Percentiles rank a stretch among this genome's conserved stretches.
These are phyloP conservation scores for Athrips mouffetella DNA, from an alignment of 2,888 invertebrate species.

Conservation along the genomic window DNA sequence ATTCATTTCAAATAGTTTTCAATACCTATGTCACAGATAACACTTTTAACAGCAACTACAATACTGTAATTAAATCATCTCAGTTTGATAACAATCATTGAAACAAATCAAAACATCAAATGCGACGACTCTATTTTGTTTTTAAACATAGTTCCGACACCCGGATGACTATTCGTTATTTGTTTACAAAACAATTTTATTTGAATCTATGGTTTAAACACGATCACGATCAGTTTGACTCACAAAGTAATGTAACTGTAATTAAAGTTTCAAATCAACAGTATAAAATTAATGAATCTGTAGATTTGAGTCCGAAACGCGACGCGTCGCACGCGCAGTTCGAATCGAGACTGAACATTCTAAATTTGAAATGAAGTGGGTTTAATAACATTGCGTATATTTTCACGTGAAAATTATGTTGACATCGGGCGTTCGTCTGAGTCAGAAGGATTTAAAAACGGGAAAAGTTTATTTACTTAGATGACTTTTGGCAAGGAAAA, in stretches of 20 bases:
- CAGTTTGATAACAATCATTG: too few species aligned
- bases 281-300: neutral
- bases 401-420: slow-evolving; percentile 45
- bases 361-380: slow-evolving; percentile 73
- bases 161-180: too few species aligned
- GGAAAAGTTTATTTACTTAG: neutral
- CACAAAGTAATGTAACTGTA: neutral
- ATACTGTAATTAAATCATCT: too few species aligned
- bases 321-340: slow-evolving; percentile 55
- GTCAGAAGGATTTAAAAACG: neutral
- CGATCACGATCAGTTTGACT: neutral
- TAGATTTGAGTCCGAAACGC: slow-evolving; percentile 33
- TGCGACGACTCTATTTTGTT: too few species aligned
- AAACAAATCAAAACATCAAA: too few species aligned
- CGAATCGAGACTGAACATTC: slow-evolving; percentile 65
- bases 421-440: slow-evolving; percentile 16
- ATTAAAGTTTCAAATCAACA: neutral
- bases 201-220: too few species aligned
- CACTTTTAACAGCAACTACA: too few species aligned
- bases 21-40: too few species aligned
- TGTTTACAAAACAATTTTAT: too few species aligned
- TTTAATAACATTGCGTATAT: slow-evolving; percentile 72
- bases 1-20: too few species aligned
- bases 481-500: neutral
- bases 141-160: too few species aligned